These are phyloP conservation scores for Stenurella melanura DNA, from an alignment of 2,888 invertebrate species.

Conservation along the genomic window DNA sequence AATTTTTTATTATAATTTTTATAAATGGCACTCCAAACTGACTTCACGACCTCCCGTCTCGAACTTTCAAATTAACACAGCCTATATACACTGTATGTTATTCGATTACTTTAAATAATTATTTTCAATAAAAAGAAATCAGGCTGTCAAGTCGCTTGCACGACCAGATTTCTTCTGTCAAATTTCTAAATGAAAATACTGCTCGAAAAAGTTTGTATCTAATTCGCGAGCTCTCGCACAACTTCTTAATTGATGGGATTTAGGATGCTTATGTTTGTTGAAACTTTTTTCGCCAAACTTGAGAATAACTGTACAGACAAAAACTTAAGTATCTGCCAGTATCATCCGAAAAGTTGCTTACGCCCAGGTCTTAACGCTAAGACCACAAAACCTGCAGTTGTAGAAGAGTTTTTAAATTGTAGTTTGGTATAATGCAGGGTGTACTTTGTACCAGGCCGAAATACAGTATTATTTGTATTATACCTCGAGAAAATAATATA, in stretches of 20 bases:
- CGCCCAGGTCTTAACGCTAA: conserved; percentile 48
- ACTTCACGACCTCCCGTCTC: no score
- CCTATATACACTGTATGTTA: background rate
- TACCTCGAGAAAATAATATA: no score
- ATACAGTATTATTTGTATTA: conserved; percentile 15
- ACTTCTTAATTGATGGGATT: conserved; percentile 59
- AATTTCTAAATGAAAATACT: conserved; percentile 17
- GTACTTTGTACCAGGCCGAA: conserved; percentile 36
- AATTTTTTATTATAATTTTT: no score
- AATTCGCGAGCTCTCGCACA: conserved; percentile 40
- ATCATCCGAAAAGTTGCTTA: conserved; percentile 52
- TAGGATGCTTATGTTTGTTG: conserved; percentile 54
- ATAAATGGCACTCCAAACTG: no score
- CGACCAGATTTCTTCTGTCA: conserved; percentile 9
- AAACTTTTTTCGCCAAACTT: conserved; percentile 51
- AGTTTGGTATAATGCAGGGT: conserved; percentile 51
- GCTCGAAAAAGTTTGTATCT: conserved; percentile 43
- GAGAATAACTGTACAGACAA: conserved; percentile 48
- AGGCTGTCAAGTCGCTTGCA: background rate
- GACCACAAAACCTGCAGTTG: conserved; percentile 49
- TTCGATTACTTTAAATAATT: background rate
- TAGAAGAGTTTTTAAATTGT: conserved; percentile 60
- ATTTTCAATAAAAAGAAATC: background rate
- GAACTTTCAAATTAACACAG: no score
- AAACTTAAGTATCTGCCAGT: conserved; percentile 55